Evolutionary conservation across 2,797 vertebrate genomes (phyloP), one percentile per base, ranked within the genome.

Genomic region (Allenopithecus nigroviridis): DNA sequence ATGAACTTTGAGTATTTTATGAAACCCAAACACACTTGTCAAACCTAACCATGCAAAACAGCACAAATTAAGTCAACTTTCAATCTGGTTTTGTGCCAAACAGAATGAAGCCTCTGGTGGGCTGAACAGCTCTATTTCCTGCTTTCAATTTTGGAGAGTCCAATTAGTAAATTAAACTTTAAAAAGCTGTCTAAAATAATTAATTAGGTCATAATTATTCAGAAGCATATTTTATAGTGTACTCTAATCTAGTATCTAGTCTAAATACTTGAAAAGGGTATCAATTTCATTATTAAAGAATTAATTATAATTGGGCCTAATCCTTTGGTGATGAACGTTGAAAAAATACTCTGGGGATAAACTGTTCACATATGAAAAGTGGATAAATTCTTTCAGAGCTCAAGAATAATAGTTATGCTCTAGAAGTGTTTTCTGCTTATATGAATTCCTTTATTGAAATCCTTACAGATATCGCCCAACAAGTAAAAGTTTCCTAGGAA

Each of bases 111-210:
- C 84, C 78, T 95, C 95, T 88, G 30, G 24, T 89, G 75, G 33
- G 12, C 79, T 93, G 53, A 75, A 91, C 57, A 89, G 86, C 86
- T 96, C 88, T 96, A 83, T 93, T 91, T 97, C 79, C 88, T 94
- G 39, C 92, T 96, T 97, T 95, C 89, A 79, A 90, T 95, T 95
- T 96, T 92, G 41, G 59, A 96, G 93, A 97, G 84, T 75, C 90
- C 95, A 98, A 11, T 98, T 98, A 97, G 50, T 95, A 95, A 97
- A 97, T 95, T 96, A 98, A 96, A 95, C 84, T 88, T 97, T 97
- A 46, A 96, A 97, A 95, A 95, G 91, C 96, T 92, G 93, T 98
- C 97, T 98, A 93, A 96, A 98, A 91, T 96, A 98, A 97, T 97
- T 97, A 98, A 98, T 98, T 96, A 97, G 88, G 30, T 79, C 87